These are phyloP conservation scores for Entosphenus tridentatus DNA, from an alignment of 2,113 vertebrate genomes.

Conservation along the genomic window DNA sequence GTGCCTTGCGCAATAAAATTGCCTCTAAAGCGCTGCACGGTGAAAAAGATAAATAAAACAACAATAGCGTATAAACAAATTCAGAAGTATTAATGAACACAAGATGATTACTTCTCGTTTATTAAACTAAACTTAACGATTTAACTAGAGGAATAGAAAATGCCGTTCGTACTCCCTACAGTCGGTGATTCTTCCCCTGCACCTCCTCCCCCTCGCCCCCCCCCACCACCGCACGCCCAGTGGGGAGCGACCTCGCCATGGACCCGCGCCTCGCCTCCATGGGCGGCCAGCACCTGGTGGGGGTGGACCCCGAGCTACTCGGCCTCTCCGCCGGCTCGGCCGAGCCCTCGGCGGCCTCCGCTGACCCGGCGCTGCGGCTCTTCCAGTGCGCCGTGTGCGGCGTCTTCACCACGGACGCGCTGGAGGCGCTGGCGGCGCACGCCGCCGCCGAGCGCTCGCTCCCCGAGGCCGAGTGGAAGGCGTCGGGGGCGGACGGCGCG, in stretches of 20 bases:
- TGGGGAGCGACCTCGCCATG: constrained; percentile 79
- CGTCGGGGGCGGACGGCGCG: constrained; percentile 58
- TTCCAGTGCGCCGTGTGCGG: constrained; percentile 98
- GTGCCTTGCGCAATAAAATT: too few relatives aligned
- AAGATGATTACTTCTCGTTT: too few relatives aligned
- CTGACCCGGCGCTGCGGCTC: constrained; percentile 83
- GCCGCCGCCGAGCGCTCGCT: constrained; percentile 75
- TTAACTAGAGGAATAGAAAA: not conserved
- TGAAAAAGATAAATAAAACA: too few relatives aligned
- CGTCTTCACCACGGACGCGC: constrained; percentile 85
- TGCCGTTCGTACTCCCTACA: not conserved
- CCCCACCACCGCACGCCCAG: constrained; percentile 22
- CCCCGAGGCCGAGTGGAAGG: constrained; percentile 87
- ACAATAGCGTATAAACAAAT: too few relatives aligned
- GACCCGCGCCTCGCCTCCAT: constrained; percentile 41
- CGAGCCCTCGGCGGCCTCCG: constrained; percentile 82
- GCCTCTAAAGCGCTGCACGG: too few relatives aligned
- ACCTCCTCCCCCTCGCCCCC: not conserved
- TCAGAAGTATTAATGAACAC: too few relatives aligned
- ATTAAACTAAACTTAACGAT: too few relatives aligned
- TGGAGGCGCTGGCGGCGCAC: constrained; percentile 88
- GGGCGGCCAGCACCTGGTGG: constrained; percentile 76
- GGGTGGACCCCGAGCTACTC: constrained; percentile 62
- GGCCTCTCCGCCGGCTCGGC: constrained; percentile 31
- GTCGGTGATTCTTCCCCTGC: not conserved